Evolutionary conservation across 1,140 invertebrate species (phyloP).

Genomic region (Drosophila orosa): DNA sequence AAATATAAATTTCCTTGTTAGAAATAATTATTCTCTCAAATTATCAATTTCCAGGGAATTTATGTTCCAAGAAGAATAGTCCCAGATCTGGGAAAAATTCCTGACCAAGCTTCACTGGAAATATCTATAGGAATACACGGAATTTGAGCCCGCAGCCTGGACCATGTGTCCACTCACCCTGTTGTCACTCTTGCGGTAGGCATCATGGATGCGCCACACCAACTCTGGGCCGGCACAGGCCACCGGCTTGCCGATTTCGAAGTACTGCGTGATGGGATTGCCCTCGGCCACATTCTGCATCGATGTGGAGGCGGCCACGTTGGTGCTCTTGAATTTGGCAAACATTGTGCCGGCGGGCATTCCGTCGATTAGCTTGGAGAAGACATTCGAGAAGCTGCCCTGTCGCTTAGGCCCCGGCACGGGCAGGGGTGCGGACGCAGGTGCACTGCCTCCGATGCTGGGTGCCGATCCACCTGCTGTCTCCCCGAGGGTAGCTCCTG

Average conservation of each 20-base stretch:
- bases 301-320: constrained; percentile 82
- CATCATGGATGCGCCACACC: constrained; percentile 97
- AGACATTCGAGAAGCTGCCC: constrained; percentile 83
- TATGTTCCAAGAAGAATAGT: background rate
- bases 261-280: constrained; percentile 95
- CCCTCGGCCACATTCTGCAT: constrained; percentile 88
- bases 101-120: background rate
- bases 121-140: background rate
- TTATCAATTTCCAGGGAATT: background rate
- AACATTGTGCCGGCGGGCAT: constrained; percentile 87
- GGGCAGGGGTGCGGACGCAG: constrained; percentile 6
- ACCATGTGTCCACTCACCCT: constrained; percentile 89
- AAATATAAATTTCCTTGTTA: background rate
- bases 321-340: constrained; percentile 90
- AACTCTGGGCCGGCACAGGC: constrained; percentile 96
- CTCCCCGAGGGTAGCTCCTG: constrained; percentile 29
- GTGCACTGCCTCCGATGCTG: constrained; percentile 54
- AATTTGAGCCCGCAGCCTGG: background rate
- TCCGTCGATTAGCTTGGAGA: constrained; percentile 84
- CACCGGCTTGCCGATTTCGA: constrained; percentile 94
- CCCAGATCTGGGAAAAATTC: background rate
- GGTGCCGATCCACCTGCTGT: constrained; percentile 60
- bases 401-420: constrained; percentile 70
- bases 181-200: constrained; percentile 93
- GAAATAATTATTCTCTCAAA: background rate